Conservation (phyloP, 2,113 vertebrate species). For the Pandion haliaetus region DNA sequence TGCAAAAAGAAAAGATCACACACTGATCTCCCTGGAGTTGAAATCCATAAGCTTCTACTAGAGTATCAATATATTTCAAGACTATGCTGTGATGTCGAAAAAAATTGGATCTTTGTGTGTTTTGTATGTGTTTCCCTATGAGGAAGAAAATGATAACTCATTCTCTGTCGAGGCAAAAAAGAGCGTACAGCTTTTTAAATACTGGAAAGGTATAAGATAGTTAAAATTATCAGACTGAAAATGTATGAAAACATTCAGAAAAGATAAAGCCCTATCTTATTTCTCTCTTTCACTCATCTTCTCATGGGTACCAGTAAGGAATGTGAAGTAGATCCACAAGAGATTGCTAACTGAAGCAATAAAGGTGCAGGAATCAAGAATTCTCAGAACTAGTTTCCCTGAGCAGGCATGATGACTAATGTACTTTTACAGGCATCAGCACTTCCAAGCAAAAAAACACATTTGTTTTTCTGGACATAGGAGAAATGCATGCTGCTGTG, state of each 20-base stretch:
- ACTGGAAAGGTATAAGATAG: not conserved
- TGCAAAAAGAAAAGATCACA: not conserved
- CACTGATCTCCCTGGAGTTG: not conserved
- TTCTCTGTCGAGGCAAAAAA: not conserved
- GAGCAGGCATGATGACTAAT: conserved; percentile 8
- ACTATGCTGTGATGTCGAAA: not conserved
- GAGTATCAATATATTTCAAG: not conserved
- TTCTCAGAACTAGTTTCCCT: not conserved
- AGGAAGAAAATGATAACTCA: not conserved
- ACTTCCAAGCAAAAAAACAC: not conserved
- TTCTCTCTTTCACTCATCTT: not conserved
- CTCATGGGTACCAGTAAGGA: not conserved
- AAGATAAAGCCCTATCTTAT: not conserved
- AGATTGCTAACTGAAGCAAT: not conserved
- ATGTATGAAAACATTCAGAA: not conserved
- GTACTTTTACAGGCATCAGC: not conserved
- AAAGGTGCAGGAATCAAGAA: not conserved
- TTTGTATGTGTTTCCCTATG: not conserved
- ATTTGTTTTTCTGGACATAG: not conserved
- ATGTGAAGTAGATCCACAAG: not conserved
- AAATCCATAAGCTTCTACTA: not conserved
- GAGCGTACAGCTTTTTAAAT: not conserved
- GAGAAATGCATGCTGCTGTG: conserved; percentile 5
- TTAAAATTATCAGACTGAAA: not conserved
- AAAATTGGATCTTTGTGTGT: not conserved